Evolutionary conservation across 2,113 vertebrate species (phyloP).

Genomic region (Stegostoma tigrinum): DNA sequence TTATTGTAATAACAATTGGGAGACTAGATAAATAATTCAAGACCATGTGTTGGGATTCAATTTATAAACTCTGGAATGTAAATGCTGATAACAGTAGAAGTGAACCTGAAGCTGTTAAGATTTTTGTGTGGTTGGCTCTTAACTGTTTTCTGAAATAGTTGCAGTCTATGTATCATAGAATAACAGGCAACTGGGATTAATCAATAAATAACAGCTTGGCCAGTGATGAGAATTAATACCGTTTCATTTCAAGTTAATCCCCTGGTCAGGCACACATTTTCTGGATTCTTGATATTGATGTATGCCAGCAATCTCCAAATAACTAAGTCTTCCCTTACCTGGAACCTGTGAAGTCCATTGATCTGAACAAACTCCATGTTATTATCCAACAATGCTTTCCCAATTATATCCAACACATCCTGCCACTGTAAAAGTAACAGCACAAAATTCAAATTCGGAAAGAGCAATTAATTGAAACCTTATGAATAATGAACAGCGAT

Average conservation of each 20-base stretch:
- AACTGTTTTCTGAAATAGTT: not conserved
- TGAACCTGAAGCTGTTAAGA: not conserved
- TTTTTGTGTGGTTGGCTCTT: not conserved
- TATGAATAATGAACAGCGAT: not conserved
- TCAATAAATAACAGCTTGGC: not conserved
- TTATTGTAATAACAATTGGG: not conserved
- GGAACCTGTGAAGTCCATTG: constrained; percentile 89
- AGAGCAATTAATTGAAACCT: not conserved
- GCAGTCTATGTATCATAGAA: not conserved
- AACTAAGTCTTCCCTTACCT: constrained; percentile 60
- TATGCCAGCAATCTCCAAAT: not conserved
- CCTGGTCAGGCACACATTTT: not conserved
- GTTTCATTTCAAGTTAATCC: not conserved
- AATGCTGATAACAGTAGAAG: not conserved
- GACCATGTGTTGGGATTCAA: not conserved
- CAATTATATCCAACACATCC: constrained; percentile 92
- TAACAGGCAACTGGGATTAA: not conserved
- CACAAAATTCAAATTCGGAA: not conserved
- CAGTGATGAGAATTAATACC: not conserved
- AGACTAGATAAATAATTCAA: not conserved
- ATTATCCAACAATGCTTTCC: constrained; percentile 93
- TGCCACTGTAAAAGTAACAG: constrained; percentile 72
- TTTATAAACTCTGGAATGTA: not conserved
- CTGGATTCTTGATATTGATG: not conserved
- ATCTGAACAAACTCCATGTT: constrained; percentile 93